A percentile compares a stretch with the other conserved stretches of the same genome.
These are phyloP conservation scores for Pseudotriccus pelzelni DNA, from an alignment of 2,797 vertebrate species.

Conservation along the genomic window DNA sequence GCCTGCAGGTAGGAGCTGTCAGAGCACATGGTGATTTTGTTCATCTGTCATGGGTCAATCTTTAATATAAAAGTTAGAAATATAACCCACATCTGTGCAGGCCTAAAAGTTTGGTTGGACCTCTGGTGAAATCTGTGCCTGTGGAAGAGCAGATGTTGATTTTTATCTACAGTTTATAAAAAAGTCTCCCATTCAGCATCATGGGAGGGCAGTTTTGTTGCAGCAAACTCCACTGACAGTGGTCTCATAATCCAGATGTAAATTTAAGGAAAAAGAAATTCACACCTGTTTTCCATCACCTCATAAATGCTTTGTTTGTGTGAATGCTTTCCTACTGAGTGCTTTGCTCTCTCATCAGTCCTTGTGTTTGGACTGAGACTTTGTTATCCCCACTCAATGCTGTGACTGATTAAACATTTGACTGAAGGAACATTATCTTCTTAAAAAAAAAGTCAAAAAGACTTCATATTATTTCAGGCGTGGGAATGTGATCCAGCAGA, in stretches of 20 bases:
- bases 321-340: background rate
- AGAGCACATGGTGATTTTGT: background rate
- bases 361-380: background rate
- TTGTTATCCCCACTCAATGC: background rate
- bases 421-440: background rate
- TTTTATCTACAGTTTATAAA: background rate
- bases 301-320: background rate
- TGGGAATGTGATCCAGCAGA: background rate
- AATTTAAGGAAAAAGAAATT: background rate
- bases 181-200: background rate
- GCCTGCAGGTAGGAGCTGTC: constrained; percentile 86
- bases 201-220: background rate
- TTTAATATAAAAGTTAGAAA: background rate
- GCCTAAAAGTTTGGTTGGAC: background rate
- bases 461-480: background rate
- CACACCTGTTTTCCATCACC: background rate
- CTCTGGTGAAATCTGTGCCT: background rate
- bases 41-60: background rate
- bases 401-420: background rate
- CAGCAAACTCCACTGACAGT: background rate
- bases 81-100: background rate
- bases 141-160: background rate
- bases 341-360: background rate
- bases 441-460: background rate
- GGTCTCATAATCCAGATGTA: background rate